These are phyloP conservation scores for Celastrina argiolus DNA, from an alignment of 2,888 invertebrate genomes.

Conservation along the genomic window DNA sequence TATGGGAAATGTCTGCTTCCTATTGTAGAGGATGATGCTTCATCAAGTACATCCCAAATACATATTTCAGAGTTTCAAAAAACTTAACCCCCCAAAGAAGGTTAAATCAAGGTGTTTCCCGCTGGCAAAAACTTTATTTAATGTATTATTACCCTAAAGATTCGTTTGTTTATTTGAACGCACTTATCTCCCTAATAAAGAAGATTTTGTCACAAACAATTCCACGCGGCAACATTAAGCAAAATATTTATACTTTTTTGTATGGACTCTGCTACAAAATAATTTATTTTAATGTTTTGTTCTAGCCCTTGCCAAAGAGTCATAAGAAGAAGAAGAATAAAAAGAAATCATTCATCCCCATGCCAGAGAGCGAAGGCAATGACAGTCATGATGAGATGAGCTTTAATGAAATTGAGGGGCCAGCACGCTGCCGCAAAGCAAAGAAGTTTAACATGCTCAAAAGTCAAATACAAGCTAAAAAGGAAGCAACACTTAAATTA, in stretches of 20 bases:
- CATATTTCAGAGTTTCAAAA: too few species aligned
- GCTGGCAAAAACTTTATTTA: too few species aligned
- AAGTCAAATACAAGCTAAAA: constrained; percentile 71
- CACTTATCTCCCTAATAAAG: too few species aligned
- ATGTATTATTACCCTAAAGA: too few species aligned
- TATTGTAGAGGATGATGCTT: too few species aligned
- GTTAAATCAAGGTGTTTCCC: too few species aligned
- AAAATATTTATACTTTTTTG: not conserved
- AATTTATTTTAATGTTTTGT: constrained; percentile 8
- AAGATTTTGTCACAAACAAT: too few species aligned
- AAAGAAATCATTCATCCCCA: constrained; percentile 67
- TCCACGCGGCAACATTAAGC: too few species aligned
- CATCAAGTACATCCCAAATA: too few species aligned
- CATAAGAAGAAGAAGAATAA: constrained; percentile 75
- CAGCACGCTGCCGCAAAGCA: constrained; percentile 63
- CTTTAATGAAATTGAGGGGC: constrained; percentile 72
- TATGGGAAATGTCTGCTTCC: too few species aligned
- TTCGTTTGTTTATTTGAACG: too few species aligned
- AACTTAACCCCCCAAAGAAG: too few species aligned
- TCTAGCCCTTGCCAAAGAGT: constrained; percentile 66
- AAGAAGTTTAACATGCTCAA: constrained; percentile 73
- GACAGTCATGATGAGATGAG: constrained; percentile 75
- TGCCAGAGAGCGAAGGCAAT: constrained; percentile 73
- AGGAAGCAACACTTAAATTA: constrained; percentile 66
- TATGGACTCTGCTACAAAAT: not conserved